phyloP scores from a whole-genome alignment of 2,888 invertebrate species.

The Nemotelus nigrinus region DNA sequence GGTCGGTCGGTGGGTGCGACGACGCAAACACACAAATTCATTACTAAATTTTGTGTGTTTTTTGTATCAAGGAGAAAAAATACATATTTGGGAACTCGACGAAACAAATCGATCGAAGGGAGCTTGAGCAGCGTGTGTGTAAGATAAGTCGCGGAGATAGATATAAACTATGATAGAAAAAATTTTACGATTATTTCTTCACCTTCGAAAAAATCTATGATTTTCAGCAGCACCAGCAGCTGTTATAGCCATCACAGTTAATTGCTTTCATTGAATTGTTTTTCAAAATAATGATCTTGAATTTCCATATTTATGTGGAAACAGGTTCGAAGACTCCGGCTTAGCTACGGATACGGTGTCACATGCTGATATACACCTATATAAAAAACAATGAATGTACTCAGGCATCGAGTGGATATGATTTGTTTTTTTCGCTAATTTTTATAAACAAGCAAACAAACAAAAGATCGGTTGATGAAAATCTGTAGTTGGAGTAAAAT shows the following conservation, averaged over 20 bases:
- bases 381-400: not conserved
- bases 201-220: not conserved
- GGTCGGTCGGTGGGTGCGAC: not conserved
- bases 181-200: constrained; percentile 28
- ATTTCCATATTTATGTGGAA: constrained; percentile 23
- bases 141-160: too few species aligned
- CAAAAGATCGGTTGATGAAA: too few species aligned
- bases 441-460: too few species aligned
- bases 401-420: too few species aligned
- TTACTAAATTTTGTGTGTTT: constrained; percentile 13
- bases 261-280: not conserved
- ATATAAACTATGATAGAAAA: not conserved
- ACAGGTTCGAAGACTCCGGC: not conserved
- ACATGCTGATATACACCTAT: not conserved
- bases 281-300: constrained; percentile 12
- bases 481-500: too few species aligned
- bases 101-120: too few species aligned
- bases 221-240: not conserved
- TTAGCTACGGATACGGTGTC: too few species aligned
- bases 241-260: not conserved
- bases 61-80: not conserved
- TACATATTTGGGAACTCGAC: constrained; percentile 7
- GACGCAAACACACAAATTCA: constrained; percentile 17
- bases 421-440: too few species aligned
- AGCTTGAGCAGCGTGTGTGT: too few species aligned